phyloP scores from a whole-genome alignment of 2,888 invertebrate genomes.

The Laothoe populi region DNA sequence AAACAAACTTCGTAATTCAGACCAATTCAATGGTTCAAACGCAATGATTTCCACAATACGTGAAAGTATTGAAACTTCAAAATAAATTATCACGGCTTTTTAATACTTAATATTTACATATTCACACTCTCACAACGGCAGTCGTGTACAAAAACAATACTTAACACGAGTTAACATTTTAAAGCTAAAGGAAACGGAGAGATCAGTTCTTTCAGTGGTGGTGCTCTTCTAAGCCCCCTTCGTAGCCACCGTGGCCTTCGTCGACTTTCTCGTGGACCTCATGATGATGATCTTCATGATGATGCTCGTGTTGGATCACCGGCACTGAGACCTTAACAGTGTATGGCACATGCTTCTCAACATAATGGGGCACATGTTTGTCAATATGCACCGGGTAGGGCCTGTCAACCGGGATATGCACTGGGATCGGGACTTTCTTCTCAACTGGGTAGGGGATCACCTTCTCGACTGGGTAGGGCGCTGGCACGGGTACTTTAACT shows the following conservation, averaged over 20 bases:
- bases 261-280: conserved; percentile 44
- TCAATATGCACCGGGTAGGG: conserved; percentile 87
- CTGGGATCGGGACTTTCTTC: conserved; percentile 87
- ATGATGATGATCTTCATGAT: conserved; percentile 45
- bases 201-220: conserved; percentile 82
- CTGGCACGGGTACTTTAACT: conserved; percentile 90
- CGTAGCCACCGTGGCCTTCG: conserved; percentile 52
- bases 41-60: neutral
- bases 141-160: conserved; percentile 66
- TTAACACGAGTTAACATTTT: conserved; percentile 79
- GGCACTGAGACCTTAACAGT: conserved; percentile 89
- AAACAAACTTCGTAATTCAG: conserved; percentile 6
- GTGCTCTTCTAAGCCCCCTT: conserved; percentile 54
- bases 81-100: conserved; percentile 63
- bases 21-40: conserved; percentile 2
- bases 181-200: conserved; percentile 75
- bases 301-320: conserved; percentile 80
- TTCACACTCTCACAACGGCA: conserved; percentile 59
- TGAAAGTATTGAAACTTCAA: conserved; percentile 22
- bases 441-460: conserved; percentile 88
- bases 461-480: conserved; percentile 88
- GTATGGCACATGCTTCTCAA: conserved; percentile 88
- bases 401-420: conserved; percentile 86
- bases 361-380: conserved; percentile 87
- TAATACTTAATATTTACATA: conserved; percentile 66